These are phyloP conservation scores for Catostomus latipinnis DNA, from an alignment of 2,797 vertebrate genomes.

Conservation along the genomic window DNA sequence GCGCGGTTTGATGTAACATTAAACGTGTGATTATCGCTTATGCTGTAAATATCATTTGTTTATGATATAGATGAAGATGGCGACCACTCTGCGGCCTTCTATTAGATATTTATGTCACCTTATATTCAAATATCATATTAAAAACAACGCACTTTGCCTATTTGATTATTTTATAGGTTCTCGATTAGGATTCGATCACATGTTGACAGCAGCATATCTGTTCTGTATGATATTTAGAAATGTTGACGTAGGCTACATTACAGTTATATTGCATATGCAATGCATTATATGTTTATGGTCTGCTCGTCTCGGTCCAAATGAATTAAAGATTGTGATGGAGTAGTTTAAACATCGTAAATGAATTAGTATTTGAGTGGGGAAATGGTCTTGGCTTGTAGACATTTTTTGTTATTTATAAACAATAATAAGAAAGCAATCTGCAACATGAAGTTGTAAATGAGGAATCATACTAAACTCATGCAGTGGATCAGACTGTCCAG, in stretches of 20 bases:
- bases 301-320: too few species aligned
- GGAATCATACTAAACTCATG: neutral
- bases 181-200: neutral
- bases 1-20: conserved; percentile 49
- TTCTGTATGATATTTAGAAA: neutral
- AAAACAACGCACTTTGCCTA: too few species aligned
- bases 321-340: neutral
- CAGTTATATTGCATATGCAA: neutral
- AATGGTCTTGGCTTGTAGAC: neutral
- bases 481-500: neutral
- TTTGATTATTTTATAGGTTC: too few species aligned
- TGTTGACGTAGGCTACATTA: neutral
- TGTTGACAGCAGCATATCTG: neutral
- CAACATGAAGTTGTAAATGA: neutral
- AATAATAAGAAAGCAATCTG: neutral
- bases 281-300: neutral
- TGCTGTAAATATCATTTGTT: conserved; percentile 70
- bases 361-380: neutral
- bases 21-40: conserved; percentile 45
- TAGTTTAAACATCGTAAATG: neutral
- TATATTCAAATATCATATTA: neutral
- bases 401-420: neutral
- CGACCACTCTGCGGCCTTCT: conserved; percentile 67
- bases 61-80: conserved; percentile 69
- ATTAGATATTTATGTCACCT: conserved; percentile 62